Evolutionary conservation across 1,140 invertebrate genomes (phyloP), one percentile per base, ranked within the genome.

Genomic region (Caenorhabditis briggsae): DNA sequence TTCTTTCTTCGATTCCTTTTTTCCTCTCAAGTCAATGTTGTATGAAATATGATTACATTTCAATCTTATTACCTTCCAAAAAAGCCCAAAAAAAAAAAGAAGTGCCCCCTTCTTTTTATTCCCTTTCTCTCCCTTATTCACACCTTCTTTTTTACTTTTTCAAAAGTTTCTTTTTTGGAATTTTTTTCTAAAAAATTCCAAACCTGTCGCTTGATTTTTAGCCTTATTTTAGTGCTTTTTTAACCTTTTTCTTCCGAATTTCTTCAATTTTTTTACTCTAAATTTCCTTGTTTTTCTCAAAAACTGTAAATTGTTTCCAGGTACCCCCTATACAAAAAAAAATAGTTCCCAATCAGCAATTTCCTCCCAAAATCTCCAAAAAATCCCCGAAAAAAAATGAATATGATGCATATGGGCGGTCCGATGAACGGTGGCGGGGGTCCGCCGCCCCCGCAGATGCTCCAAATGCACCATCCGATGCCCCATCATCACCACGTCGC

Each of bases 31-130:
- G 55, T 83, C 55, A 83, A 61, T 59, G 58, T 58, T 83, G 53
- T 59, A 61, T 83, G 82, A 83, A 61, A 85, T 74, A 84, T 84
- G 83, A 84, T 84, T 84, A 50, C 84, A 50, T 61, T 65, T 85
- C 84, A 85, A 85, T 65, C 84, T 85, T 65, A 85, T 85, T 85
- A 85, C 84, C 84, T 43, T 46, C 55, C 25, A 43, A n/a, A 55
- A n/a, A 20, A 55, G 46, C 25, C 43, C 50, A 18, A 83, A 50
- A 56, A n/a, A n/a, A 23, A 43, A 43, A 11, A 78, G 53, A 56
- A 48, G 18, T 12, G 82, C 3, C 9, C n/a, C 14, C n/a, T 48
- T 20, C 33, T 50, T 84, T 61, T 43, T 59, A 18, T 23, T 18
- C 55, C 53, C 8, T 20, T 23, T 43, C 33, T 46, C 58, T 23